phyloP scores from a whole-genome alignment of 2,888 invertebrate genomes.

The Mantis religiosa region DNA sequence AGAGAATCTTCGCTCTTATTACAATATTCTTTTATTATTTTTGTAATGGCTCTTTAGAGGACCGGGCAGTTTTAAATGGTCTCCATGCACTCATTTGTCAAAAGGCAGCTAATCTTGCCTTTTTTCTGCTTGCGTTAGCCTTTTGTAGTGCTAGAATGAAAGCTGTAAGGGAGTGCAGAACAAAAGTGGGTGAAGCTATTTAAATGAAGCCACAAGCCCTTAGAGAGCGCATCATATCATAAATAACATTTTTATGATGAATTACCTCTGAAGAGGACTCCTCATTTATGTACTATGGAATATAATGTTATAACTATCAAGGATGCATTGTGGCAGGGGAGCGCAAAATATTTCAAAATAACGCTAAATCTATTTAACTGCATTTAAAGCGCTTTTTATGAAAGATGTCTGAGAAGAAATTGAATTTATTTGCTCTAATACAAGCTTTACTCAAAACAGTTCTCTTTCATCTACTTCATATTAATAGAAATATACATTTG shows the following conservation, averaged over 20 bases:
- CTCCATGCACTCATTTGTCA: background rate
- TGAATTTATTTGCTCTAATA: no score
- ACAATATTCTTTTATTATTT: background rate
- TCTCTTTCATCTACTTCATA: no score
- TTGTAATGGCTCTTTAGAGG: background rate
- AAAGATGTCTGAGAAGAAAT: no score
- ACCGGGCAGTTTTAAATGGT: background rate
- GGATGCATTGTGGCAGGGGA: background rate
- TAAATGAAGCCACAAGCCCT: background rate
- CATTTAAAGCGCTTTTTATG: no score
- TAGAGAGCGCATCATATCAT: background rate
- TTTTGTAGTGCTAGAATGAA: background rate
- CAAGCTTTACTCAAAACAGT: no score
- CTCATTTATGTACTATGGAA: background rate
- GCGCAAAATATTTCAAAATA: no score
- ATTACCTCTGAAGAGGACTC: background rate
- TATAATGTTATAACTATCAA: background rate
- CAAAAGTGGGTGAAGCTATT: background rate
- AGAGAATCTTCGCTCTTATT: background rate
- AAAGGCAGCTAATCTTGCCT: background rate
- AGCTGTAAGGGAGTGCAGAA: background rate
- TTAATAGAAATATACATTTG: no score
- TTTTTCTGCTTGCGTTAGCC: background rate
- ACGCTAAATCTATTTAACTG: no score
- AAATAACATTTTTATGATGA: background rate